Base-by-base conservation (phyloP, 2,113 vertebrate genomes). In the Apteryx owenii region DNA sequence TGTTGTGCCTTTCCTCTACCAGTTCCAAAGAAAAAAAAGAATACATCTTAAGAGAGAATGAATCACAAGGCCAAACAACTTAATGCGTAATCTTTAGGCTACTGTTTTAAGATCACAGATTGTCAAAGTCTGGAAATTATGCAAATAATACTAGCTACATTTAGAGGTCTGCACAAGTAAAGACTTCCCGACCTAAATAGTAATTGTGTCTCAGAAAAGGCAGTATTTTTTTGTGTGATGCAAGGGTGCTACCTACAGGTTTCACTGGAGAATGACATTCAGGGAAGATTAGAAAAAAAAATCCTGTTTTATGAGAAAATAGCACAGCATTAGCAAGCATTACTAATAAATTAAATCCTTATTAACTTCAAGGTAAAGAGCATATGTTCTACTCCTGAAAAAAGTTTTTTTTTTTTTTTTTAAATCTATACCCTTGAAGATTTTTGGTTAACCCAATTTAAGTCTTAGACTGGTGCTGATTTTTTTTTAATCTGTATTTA, bases 231-330 rank as follows among this genome's bases (percentile, higher is more conserved):
- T 97, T 98, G 78, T 77, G 81, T 85, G 96, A 92, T 97, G 85
- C 98, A 97, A 98, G 97, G 98, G 94, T 97, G 98, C 98, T 76
- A 97, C 96, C 98, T 98, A 98, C 96, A 97, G 98, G 97, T 70
- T 42, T 17, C 28, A 87, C 69, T 7, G 18, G 11, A 85, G 96
- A 98, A 98, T 66, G 88, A 85, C 98, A 97, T 3, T 33, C 14
- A 68, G 48, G 5, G 33, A 42, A 66, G 7, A 50, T 3, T 0
- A 9, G 44, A 64, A 51, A 50, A 73, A 70, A 64, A 33, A 15
- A 76, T 16, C 18, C 38, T 5, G 25, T 38, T 90, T 61, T 81
- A 69, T 12, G 29, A 84, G 14, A 77, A 97, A 94, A 23, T 4
- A 62, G 12, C 31, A 33, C 18, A 75, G 54, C 77, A 85, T 25